phyloP scores from a whole-genome alignment of 2,797 vertebrate species.

The Chromobotia macracanthus region DNA sequence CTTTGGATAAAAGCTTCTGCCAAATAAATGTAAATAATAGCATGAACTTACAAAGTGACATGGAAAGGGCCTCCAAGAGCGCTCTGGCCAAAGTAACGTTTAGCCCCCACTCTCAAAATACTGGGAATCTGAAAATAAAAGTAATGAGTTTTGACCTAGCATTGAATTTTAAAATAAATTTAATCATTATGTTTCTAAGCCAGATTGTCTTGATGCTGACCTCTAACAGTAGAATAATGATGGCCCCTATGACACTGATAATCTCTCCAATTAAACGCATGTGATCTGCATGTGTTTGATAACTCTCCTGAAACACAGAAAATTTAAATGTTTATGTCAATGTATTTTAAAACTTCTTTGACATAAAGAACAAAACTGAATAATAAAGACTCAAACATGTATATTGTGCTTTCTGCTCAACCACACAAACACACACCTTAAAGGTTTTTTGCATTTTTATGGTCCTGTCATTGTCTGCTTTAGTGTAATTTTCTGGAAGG shows the following conservation, averaged over 20 bases:
- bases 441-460: conserved; percentile 84
- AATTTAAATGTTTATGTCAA: not conserved
- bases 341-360: not conserved
- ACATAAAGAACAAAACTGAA: conserved; percentile 18
- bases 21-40: not conserved
- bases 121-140: conserved; percentile 85
- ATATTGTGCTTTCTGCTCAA: conserved; percentile 3
- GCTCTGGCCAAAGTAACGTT: conserved; percentile 93
- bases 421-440: conserved; percentile 61
- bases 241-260: conserved; percentile 87
- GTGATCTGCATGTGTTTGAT: conserved; percentile 80
- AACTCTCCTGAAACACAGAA: conserved; percentile 83
- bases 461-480: conserved; percentile 77
- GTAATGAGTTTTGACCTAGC: not conserved
- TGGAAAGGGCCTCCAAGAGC: conserved; percentile 95
- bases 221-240: conserved; percentile 89
- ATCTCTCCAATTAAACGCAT: conserved; percentile 88
- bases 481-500: conserved; percentile 77
- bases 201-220: conserved; percentile 64
- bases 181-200: not conserved
- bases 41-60: conserved; percentile 85
- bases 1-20: conserved; percentile 9
- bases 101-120: conserved; percentile 88
- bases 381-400: conserved; percentile 7
- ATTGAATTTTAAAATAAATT: not conserved